A percentile compares a stretch with the other conserved stretches of the same genome.
Conservation (phyloP, 2,797 vertebrate genomes). For the Karalla daura region DNA sequence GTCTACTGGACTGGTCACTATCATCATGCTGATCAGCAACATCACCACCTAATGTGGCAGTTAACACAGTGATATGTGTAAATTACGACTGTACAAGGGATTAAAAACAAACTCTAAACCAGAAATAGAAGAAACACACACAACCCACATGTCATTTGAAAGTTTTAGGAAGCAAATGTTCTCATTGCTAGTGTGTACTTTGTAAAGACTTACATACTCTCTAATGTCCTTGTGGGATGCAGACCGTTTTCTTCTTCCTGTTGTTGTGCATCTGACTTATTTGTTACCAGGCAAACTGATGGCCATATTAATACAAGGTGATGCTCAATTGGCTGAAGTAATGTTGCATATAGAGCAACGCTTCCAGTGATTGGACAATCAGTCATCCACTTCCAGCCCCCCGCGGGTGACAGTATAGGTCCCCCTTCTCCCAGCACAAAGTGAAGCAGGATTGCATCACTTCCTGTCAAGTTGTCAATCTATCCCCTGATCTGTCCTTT, state of each 20-base stretch:
- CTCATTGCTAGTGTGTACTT: slow-evolving; percentile 1
- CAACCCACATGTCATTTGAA: neutral
- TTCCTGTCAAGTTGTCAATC: slow-evolving; percentile 27
- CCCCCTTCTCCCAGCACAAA: neutral
- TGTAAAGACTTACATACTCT: neutral
- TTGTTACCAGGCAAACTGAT: slow-evolving; percentile 73
- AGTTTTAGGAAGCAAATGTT: no score
- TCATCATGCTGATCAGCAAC: no score
- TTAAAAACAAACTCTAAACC: neutral
- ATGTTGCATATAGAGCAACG: slow-evolving; percentile 75
- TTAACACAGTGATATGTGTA: no score
- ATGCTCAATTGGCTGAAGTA: slow-evolving; percentile 78
- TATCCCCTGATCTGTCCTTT: slow-evolving; percentile 9
- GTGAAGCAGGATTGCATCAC: slow-evolving; percentile 53
- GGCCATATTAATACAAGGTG: slow-evolving; percentile 73
- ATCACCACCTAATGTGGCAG: no score
- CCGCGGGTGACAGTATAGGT: slow-evolving; percentile 49
- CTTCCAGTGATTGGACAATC: slow-evolving; percentile 73
- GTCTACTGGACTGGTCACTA: no score
- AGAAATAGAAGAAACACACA: neutral
- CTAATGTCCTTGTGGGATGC: slow-evolving; percentile 42
- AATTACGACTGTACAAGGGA: neutral
- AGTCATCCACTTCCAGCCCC: slow-evolving; percentile 68
- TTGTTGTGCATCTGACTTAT: slow-evolving; percentile 51
- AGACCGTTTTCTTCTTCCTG: slow-evolving; percentile 16